A percentile compares a stretch with the other conserved stretches of the same genome.
phyloP scores from a whole-genome alignment of 2,113 vertebrate genomes.

The Bubo blakistoni region DNA sequence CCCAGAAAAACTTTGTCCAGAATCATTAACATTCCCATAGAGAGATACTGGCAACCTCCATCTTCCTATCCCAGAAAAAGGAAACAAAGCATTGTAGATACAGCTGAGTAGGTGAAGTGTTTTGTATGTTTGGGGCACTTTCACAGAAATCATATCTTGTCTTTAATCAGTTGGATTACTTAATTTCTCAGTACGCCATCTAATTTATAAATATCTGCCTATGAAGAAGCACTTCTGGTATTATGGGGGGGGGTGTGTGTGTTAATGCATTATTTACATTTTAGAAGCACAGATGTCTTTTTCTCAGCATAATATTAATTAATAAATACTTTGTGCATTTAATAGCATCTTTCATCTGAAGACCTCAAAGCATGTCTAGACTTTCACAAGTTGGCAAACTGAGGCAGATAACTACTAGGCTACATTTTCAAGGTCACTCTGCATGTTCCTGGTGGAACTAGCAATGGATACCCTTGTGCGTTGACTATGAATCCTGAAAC shows the following conservation, averaged over 20 bases:
- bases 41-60: neutral
- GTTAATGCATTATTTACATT: constrained; percentile 36
- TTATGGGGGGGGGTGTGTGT: neutral
- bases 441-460: neutral
- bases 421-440: neutral
- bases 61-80: neutral
- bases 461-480: accelerated
- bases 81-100: neutral
- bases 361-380: neutral
- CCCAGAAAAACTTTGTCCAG: constrained; percentile 23
- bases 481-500: neutral
- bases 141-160: neutral
- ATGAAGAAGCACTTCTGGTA: neutral
- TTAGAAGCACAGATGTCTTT: neutral
- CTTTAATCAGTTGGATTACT: neutral
- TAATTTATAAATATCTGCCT: constrained; percentile 6
- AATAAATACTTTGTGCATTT: neutral
- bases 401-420: neutral
- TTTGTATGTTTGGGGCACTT: neutral
- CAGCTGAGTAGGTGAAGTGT: neutral
- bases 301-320: neutral
- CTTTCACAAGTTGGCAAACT: neutral
- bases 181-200: neutral
- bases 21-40: constrained; percentile 27
- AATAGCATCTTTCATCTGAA: neutral